Conservation (phyloP, 2,888 invertebrate genomes). For the Morinoia aosen region DNA sequence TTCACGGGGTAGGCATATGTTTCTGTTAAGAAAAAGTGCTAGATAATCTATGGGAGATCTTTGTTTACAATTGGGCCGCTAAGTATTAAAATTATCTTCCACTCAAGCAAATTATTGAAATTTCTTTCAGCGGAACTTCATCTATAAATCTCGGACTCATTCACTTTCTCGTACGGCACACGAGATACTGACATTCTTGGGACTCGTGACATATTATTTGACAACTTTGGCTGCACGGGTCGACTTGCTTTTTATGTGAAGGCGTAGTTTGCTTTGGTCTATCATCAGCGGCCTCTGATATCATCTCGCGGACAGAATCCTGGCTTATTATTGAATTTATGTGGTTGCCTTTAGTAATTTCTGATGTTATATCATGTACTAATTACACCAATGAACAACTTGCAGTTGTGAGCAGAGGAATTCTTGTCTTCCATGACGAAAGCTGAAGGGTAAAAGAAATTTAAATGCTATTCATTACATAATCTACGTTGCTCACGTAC, state of each 20-base stretch:
- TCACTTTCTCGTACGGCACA: no score
- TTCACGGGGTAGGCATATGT: background rate
- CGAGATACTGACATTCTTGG: no score
- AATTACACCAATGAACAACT: background rate
- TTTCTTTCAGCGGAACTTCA: no score
- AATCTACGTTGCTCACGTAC: background rate
- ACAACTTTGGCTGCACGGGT: background rate
- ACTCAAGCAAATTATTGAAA: no score
- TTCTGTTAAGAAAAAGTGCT: background rate
- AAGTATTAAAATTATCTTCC: no score
- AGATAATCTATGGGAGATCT: background rate
- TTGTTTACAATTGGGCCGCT: no score
- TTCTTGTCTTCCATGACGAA: background rate
- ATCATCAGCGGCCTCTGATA: background rate
- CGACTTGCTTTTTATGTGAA: background rate
- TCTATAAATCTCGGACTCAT: no score
- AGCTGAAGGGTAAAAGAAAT: background rate
- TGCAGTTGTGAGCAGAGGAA: background rate
- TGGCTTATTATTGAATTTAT: background rate
- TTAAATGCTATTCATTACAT: background rate
- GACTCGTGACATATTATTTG: background rate
- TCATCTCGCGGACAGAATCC: background rate
- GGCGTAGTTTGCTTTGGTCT: background rate
- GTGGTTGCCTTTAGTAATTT: background rate
- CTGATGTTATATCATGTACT: background rate